Evolutionary conservation across 2,113 vertebrate species (phyloP), one percentile per base, ranked within the genome.

Genomic region (Misgurnus anguillicaudatus): DNA sequence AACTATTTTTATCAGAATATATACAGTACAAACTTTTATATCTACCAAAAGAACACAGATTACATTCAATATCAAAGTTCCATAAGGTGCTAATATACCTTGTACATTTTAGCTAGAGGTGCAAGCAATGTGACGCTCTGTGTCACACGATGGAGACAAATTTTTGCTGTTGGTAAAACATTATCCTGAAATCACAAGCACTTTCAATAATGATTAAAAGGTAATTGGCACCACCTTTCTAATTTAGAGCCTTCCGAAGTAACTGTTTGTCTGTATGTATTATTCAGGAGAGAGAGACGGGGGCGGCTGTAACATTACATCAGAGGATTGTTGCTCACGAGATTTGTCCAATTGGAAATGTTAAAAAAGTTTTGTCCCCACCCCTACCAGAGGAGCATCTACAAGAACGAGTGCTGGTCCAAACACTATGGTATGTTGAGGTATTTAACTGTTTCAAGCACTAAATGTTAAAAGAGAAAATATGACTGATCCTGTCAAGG

Each of bases 71-170:
- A 94, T 91, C 90, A 89, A 80, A 89, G 81, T 87, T 90, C 87
- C 89, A 81, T 94, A 98, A 98, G 95, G 95, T 96, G 94, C 95
- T 91, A 93, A 88, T 83, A 75, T 86, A 80, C 86, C 89, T 89
- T 68, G 84, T 85, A 85, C 45, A 75, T 79, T 87, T 80, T 55
- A 61, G 51, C 62, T 70, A 48, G 47, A 72, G 68, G 85, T 88
- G 53, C 53, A 57, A 57, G 53, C 53, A 57, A 57, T 57, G 53
- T 57, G 53, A 57, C 6, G 13, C 14, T 51, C 13, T 57, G n/a
- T n/a, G 71, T 62, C 71, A 81, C 84, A 87, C 3, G 53, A 57
- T 9, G 17, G 53, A 66, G 75, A 87, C 79, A 86, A 79, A 76
- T 84, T 84, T 36, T 47, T 42, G 13, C 62, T 48, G 69, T 61